A percentile compares a stretch with the other conserved stretches of the same genome.
Evolutionary conservation across 2,797 vertebrate genomes (phyloP).

Genomic region (Masticophis lateralis): DNA sequence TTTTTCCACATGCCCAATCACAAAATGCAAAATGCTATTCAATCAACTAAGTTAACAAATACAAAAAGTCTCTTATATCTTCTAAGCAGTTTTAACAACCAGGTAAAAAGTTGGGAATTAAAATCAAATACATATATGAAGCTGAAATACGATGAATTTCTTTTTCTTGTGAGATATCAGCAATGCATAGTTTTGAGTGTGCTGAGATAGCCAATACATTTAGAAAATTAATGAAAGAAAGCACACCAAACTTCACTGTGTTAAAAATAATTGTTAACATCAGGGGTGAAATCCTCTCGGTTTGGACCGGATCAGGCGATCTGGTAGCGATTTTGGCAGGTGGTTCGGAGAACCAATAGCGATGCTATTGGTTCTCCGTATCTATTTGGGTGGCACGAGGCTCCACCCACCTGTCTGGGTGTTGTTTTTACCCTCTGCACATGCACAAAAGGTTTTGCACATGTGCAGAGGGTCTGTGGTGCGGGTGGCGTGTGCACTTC

Average conservation of each 20-base stretch:
- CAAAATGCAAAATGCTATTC: background rate
- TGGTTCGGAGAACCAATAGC: too few species aligned
- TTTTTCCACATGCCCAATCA: constrained; percentile 26
- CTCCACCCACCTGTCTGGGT: too few species aligned
- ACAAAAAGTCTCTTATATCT: background rate
- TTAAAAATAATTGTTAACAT: background rate
- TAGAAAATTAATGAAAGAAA: background rate
- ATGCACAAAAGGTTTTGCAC: too few species aligned
- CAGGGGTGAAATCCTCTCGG: too few species aligned
- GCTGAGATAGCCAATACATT: background rate
- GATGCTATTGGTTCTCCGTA: too few species aligned
- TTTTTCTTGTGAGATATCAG: background rate
- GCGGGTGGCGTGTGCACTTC: too few species aligned
- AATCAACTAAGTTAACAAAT: background rate
- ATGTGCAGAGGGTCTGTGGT: too few species aligned
- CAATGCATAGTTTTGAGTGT: background rate
- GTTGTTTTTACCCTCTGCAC: too few species aligned
- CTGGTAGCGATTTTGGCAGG: too few species aligned
- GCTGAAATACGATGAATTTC: background rate
- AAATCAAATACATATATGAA: background rate
- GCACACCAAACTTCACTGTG: background rate
- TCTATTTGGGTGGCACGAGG: too few species aligned
- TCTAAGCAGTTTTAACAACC: background rate
- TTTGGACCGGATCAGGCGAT: too few species aligned
- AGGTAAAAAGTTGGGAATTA: background rate